Base-by-base conservation (phyloP, 2,797 vertebrate species). In the Phrynocephalus vlangalii region DNA sequence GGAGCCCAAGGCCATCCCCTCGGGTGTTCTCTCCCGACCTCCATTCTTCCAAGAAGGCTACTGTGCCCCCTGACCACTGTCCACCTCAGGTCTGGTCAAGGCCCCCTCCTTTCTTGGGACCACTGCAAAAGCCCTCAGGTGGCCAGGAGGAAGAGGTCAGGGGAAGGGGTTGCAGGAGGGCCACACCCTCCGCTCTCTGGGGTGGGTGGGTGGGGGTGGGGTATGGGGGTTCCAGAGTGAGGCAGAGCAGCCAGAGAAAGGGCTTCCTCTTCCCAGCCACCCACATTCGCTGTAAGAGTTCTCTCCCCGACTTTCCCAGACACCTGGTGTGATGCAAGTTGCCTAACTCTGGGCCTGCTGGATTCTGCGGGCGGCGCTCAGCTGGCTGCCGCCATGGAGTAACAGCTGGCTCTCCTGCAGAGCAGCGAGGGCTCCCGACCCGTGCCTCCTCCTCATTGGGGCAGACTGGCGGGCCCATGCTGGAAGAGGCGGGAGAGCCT, bases 401-500 rank as follows among this genome's bases (percentile, higher is more conserved):
- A 86, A 26, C 5, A 76, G 26, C 5, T 0, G n/a, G 66, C 81
- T 76, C 79, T 26, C 73, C 20, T 26, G 77, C 82, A 24, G n/a
- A 79, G 82, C 3, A 81, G 77, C 6, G 26, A 71, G 56, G 88
- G 71, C 2, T 83, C 82, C 68, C n/a, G 63, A 80, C 38, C 38
- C 38, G 33, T 67, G 66, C 79, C 86, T 5, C 33, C 1, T 28
- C 79, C 5, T 60, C 56, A 3, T 13, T 48, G 4, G 3, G 60
- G 60, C 68, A 86, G 50, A 79, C 1, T 1, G 79, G 20, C 77
- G 70, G 81, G 87, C 67, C 80, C 5, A 0, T 77, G 86, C 91
- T 90, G 44, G 75, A 91, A 91, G 70, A 68, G 68, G 22, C 84
- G 26, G 2, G 0, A 0, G 72, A 81, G 92, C 87, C 83, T 91